These are phyloP conservation scores for Bothrops jararaca DNA, from an alignment of 2,113 vertebrate genomes.

Conservation along the genomic window DNA sequence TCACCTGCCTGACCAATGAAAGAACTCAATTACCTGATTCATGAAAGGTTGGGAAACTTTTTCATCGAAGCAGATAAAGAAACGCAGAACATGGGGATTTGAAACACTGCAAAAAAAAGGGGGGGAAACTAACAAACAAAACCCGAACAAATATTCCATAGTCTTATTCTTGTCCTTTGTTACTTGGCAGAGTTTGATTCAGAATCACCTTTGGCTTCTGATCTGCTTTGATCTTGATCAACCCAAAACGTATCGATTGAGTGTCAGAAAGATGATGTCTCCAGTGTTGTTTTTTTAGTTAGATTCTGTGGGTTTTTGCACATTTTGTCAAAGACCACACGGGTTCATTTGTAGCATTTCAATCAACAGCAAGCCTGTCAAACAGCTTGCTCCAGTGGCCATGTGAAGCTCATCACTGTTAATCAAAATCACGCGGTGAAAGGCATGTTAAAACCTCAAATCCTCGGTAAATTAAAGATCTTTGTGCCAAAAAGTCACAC, in stretches of 20 bases:
- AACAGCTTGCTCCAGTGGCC: slow-evolving; percentile 5
- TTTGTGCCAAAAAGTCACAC: background rate
- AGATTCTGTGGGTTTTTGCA: background rate
- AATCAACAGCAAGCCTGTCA: slow-evolving; percentile 17
- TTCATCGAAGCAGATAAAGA: background rate
- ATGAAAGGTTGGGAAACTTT: background rate
- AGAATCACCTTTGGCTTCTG: background rate
- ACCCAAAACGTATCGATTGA: background rate
- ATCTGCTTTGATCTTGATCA: background rate
- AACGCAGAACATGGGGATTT: background rate
- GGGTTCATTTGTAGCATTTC: background rate
- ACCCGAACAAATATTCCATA: background rate
- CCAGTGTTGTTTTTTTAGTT: background rate
- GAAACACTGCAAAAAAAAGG: background rate
- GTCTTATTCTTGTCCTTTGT: background rate
- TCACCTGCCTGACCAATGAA: background rate
- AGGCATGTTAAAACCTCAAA: slow-evolving; percentile 39
- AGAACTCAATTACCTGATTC: background rate
- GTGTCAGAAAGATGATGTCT: background rate
- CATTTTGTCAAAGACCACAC: background rate
- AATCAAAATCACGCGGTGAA: slow-evolving; percentile 30
- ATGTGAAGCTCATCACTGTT: slow-evolving; percentile 25
- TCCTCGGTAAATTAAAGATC: slow-evolving; percentile 26
- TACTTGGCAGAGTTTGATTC: background rate
- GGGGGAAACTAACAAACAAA: background rate